These are phyloP conservation scores for Stylophora pistillata DNA, from an alignment of 64 coral and sea anemone genomes.

Conservation along the genomic window DNA sequence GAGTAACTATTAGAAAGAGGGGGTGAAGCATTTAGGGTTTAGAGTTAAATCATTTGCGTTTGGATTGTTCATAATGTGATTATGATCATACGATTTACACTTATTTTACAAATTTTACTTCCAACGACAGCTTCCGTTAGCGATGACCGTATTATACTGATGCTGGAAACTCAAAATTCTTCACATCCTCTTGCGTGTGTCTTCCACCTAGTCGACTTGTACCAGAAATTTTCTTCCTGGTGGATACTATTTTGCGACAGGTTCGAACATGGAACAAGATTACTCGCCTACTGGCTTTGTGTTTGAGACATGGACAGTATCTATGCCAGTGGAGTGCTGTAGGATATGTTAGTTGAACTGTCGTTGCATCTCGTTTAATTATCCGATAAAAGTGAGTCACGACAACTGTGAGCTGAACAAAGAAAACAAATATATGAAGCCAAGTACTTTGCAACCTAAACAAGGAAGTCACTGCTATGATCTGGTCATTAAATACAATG, in stretches of 20 bases:
- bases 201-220: too few relatives aligned
- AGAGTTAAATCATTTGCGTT: too few relatives aligned
- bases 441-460: neutral
- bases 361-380: neutral
- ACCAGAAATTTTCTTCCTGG: neutral
- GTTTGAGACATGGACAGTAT: neutral
- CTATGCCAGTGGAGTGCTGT: neutral
- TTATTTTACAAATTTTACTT: too few relatives aligned
- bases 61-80: too few relatives aligned
- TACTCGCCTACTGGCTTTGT: neutral
- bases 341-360: neutral
- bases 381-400: too few relatives aligned
- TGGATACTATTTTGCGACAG: neutral
- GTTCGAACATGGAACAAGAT: neutral
- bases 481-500: neutral
- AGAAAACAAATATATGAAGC: neutral
- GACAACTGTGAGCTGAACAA: neutral
- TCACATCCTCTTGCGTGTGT: too few relatives aligned
- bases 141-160: too few relatives aligned
- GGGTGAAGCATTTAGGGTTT: too few relatives aligned
- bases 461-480: neutral
- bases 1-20: too few relatives aligned
- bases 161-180: too few relatives aligned
- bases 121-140: too few relatives aligned
- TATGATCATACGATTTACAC: too few relatives aligned